Base-by-base conservation (phyloP, 2,888 invertebrate species). In the Ganaspis brasiliensis region DNA sequence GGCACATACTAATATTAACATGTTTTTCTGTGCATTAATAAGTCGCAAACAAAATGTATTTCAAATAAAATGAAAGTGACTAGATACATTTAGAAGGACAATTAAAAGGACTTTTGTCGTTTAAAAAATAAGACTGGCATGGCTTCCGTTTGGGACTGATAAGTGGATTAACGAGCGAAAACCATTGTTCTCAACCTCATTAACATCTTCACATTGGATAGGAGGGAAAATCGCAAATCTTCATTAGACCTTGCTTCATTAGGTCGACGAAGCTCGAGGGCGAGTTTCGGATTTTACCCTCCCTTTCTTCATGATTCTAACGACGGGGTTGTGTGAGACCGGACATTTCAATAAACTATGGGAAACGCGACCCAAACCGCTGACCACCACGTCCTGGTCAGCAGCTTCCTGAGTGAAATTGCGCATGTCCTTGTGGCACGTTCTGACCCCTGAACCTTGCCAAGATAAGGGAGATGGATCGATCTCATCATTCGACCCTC, bases 291-390 rank as follows among this genome's bases (percentile, higher is more conserved):
- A 49, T 67, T 40, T 35, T 72, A 59, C 63, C 73, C 79, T 79
- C 76, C 83, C 81, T 82, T 83, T 81, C 80, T 82, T 79, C 77
- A 63, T 79, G 79, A 74, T 81, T 81, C 81, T 82, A 86, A 86
- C 83, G 82, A 83, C 82, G 80, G 83, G 83, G 82, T 76, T 81
- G 83, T 77, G 87, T 86, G 88, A 88, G 89, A 88, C 88, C 89
- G 88, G 88, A 91, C 90, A 89, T 90, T 91, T 91, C 91, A 91
- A 91, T 91, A 90, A 90, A 88, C 86, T 87, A 87, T 79, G 82
- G 87, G 84, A 84, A 88, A 88, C 86, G 85, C 82, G 81, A 81
- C 82, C 84, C 77, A 85, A 86, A 85, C 85, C 87, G 83, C 84
- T 86, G 86, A 88, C 87, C 85, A 82, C 88, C 84, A 79, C 83